These are phyloP conservation scores for Proisotoma minuta DNA, from an alignment of 2,888 invertebrate species.

Conservation along the genomic window DNA sequence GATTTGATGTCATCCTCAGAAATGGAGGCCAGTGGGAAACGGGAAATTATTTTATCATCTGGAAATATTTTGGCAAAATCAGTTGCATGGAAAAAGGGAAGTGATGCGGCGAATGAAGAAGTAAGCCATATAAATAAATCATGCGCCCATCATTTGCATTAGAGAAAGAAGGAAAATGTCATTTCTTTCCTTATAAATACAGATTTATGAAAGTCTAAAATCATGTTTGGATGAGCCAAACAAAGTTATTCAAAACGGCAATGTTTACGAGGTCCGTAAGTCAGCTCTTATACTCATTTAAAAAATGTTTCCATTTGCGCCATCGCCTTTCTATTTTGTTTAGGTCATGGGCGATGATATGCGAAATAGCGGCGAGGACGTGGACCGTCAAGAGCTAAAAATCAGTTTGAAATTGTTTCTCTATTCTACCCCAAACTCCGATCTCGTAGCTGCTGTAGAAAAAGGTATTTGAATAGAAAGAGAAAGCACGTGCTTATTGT, in stretches of 20 bases:
- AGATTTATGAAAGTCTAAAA: conserved; percentile 43
- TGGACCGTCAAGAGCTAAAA: conserved; percentile 70
- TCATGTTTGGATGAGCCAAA: conserved; percentile 29
- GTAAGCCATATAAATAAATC: too few relatives aligned
- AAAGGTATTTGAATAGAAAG: conserved; percentile 57
- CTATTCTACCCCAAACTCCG: conserved; percentile 62
- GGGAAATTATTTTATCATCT: conserved; percentile 17
- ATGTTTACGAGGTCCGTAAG: conserved; percentile 21
- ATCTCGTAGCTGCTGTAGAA: conserved; percentile 67
- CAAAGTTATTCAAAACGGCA: conserved; percentile 20
- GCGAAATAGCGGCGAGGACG: conserved; percentile 61
- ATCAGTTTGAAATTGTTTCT: conserved; percentile 83
- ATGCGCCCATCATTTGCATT: not conserved
- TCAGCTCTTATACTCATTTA: not conserved
- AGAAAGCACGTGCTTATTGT: not conserved
- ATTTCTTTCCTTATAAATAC: conserved; percentile 5
- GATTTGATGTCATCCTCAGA: too few relatives aligned
- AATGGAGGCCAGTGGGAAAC: too few relatives aligned
- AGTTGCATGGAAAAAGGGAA: conserved; percentile 40
- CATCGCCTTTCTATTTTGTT: too few relatives aligned
- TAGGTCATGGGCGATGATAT: conserved; percentile 54
- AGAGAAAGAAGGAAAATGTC: not conserved
- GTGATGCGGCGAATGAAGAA: conserved; percentile 41
- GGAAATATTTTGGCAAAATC: conserved; percentile 44
- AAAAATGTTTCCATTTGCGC: too few relatives aligned